These are phyloP conservation scores for Hemithea aestivaria DNA, from an alignment of 2,888 invertebrate genomes.

Conservation along the genomic window DNA sequence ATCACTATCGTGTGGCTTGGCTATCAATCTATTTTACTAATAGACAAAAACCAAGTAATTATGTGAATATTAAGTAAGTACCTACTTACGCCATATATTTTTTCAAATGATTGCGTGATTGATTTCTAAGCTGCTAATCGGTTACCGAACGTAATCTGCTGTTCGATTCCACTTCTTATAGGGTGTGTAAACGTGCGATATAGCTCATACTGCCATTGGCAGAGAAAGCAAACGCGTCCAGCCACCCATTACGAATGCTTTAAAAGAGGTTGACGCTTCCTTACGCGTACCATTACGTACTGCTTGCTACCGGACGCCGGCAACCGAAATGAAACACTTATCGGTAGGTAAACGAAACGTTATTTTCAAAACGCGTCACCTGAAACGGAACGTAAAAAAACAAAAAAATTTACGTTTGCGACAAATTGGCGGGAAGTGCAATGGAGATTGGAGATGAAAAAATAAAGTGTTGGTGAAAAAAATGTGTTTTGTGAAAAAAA, in stretches of 20 bases:
- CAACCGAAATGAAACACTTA: conserved; percentile 69
- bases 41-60: too few species aligned
- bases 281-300: conserved; percentile 59
- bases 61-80: too few species aligned
- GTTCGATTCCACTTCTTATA: too few species aligned
- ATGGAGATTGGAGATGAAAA: too few species aligned
- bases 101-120: conserved; percentile 5
- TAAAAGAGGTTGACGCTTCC: conserved; percentile 67
- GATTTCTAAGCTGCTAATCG: conserved; percentile 1
- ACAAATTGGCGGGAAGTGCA: too few species aligned
- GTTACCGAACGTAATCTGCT: too few species aligned
- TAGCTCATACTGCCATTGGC: conserved; percentile 41
- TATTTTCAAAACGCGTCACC: conserved; percentile 30
- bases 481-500: too few species aligned
- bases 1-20: too few species aligned
- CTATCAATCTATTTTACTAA: too few species aligned
- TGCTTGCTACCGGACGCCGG: conserved; percentile 58
- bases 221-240: conserved; percentile 64
- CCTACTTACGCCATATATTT: too few species aligned
- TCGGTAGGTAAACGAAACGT: conserved; percentile 58
- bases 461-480: too few species aligned
- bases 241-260: conserved; percentile 66
- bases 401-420: conserved; percentile 11
- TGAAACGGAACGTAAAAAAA: conserved; percentile 28
- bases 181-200: too few species aligned